Conservation (phyloP, 92 coral and sea anemone genomes). For the Pocillopora meandrina region DNA sequence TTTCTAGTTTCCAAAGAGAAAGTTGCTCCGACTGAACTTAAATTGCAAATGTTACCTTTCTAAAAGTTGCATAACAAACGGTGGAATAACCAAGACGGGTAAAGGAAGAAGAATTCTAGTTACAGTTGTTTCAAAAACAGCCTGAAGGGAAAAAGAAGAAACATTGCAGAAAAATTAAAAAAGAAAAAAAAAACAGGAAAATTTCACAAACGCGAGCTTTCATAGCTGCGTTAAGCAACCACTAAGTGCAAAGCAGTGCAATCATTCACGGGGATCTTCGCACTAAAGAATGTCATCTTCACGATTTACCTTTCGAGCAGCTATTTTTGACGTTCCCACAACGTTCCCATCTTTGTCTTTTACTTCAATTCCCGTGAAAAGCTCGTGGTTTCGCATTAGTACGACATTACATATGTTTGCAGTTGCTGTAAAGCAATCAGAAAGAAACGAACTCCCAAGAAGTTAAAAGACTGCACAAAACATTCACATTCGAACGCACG, state of each 20-base stretch:
- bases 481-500: too few relatives aligned
- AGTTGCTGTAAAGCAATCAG: constrained; percentile 49
- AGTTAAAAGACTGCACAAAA: too few relatives aligned
- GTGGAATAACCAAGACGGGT: constrained; percentile 85
- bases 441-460: too few relatives aligned
- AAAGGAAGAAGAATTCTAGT: constrained; percentile 87
- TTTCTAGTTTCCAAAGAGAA: neutral
- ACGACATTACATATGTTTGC: constrained; percentile 94
- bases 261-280: too few relatives aligned
- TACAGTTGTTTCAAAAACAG: constrained; percentile 93
- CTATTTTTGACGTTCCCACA: constrained; percentile 89
- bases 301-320: constrained; percentile 70
- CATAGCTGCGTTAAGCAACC: too few relatives aligned
- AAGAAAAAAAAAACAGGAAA: too few relatives aligned
- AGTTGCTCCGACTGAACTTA: neutral
- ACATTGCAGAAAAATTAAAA: neutral
- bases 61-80: constrained; percentile 80
- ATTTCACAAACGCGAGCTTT: too few relatives aligned
- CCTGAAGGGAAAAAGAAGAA: constrained; percentile 54
- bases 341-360: constrained; percentile 75
- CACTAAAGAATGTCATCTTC: neutral
- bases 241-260: too few relatives aligned
- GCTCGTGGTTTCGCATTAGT: constrained; percentile 93
- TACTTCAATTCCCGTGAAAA: constrained; percentile 94
- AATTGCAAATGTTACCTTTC: constrained; percentile 69